Conservation (phyloP, 2,797 vertebrate genomes). For the Muscicapa comitata region DNA sequence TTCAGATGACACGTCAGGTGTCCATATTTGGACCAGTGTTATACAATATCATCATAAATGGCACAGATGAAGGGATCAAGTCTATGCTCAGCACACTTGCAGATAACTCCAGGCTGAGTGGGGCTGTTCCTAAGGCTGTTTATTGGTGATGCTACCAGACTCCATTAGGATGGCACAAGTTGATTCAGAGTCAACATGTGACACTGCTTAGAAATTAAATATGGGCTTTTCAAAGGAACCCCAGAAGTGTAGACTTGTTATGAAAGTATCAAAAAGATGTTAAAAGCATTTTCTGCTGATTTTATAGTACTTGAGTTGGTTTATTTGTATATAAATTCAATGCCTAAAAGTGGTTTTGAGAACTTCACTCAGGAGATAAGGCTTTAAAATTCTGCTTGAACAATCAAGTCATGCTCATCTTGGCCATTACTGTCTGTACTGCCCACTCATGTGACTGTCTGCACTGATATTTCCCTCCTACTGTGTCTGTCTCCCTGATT, state of each 20-base stretch:
- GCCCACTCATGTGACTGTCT: neutral
- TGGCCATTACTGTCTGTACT: neutral
- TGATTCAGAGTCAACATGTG: neutral
- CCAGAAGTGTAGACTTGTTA: neutral
- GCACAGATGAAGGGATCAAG: neutral
- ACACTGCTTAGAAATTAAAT: neutral
- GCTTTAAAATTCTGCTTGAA: conserved; percentile 1
- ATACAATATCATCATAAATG: neutral
- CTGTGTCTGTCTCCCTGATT: neutral
- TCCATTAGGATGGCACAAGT: neutral
- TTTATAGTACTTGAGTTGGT: neutral
- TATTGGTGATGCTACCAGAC: neutral
- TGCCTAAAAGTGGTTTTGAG: neutral
- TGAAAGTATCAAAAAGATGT: neutral
- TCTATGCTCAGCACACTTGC: neutral
- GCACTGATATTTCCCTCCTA: neutral
- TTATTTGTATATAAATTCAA: neutral
- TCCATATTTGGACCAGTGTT: neutral
- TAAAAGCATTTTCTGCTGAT: neutral
- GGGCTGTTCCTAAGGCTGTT: neutral
- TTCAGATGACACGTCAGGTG: too few species aligned
- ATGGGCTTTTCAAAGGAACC: neutral
- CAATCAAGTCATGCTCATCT: neutral
- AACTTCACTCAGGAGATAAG: neutral
- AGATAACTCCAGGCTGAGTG: neutral